Evolutionary conservation across 2,888 invertebrate species (phyloP).

Genomic region (Polyploca ridens): DNA sequence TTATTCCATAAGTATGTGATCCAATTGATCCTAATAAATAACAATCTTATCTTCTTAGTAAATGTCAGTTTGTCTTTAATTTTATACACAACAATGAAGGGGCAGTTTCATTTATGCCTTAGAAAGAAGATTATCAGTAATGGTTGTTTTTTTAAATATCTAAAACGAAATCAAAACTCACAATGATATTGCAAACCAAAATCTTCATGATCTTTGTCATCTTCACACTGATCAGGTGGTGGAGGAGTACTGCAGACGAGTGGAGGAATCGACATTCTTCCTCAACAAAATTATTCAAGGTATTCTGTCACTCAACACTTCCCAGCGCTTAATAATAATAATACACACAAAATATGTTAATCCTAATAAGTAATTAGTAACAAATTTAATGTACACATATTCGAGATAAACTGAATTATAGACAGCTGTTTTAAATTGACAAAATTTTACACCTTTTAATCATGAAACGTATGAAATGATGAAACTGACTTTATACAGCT

Average conservation of each 20-base stretch:
- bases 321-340: constrained; percentile 32
- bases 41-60: not conserved
- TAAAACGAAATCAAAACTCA: constrained; percentile 46
- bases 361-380: not conserved
- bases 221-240: constrained; percentile 86
- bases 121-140: constrained; percentile 2
- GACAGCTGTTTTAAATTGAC: constrained; percentile 79
- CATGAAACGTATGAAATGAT: constrained; percentile 27
- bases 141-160: constrained; percentile 12
- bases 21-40: not conserved
- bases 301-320: constrained; percentile 32
- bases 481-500: no score
- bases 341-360: not conserved
- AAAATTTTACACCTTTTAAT: constrained; percentile 59
- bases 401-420: constrained; percentile 33
- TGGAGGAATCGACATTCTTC: constrained; percentile 86
- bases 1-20: constrained; percentile 12
- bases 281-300: constrained; percentile 39
- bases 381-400: not conserved
- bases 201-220: constrained; percentile 84
- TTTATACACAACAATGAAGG: constrained; percentile 11
- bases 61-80: not conserved
- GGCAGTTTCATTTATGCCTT: not conserved
- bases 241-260: constrained; percentile 88
- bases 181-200: constrained; percentile 75